These are phyloP conservation scores for Cylas formicarius DNA, from an alignment of 1,140 invertebrate genomes.

Conservation along the genomic window DNA sequence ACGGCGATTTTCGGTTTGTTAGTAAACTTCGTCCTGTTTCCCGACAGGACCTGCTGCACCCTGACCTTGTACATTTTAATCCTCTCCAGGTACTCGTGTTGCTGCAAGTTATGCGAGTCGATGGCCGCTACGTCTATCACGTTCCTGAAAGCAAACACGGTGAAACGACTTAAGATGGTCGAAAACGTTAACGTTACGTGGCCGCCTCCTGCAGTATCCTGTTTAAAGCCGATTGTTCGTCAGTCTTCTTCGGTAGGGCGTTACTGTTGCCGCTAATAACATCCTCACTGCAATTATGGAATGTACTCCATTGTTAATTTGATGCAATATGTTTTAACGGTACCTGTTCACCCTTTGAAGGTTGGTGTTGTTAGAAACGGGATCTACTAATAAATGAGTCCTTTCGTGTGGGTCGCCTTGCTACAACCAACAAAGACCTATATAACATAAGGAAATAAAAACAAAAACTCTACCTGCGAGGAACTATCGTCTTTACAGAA, in stretches of 20 bases:
- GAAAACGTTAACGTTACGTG: constrained; percentile 57
- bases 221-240: constrained; percentile 82
- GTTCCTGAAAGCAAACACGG: constrained; percentile 49
- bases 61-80: constrained; percentile 61
- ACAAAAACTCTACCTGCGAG: constrained; percentile 33
- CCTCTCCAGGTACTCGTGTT: constrained; percentile 71
- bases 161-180: constrained; percentile 6
- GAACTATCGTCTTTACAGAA: constrained; percentile 39
- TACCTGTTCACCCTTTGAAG: constrained; percentile 54
- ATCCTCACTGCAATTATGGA: constrained; percentile 51
- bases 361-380: constrained; percentile 57
- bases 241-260: constrained; percentile 67
- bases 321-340: constrained; percentile 16
- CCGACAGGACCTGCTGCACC: constrained; percentile 48
- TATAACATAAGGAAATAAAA: constrained; percentile 9
- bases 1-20: constrained; percentile 42
- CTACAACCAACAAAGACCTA: constrained; percentile 38
- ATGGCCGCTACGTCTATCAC: constrained; percentile 77
- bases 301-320: constrained; percentile 4
- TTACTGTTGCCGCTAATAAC: constrained; percentile 53
- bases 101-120: constrained; percentile 70
- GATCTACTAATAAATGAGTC: constrained; percentile 60
- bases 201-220: constrained; percentile 82
- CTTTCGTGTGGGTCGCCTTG: constrained; percentile 56
- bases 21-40: constrained; percentile 40